phyloP scores from a whole-genome alignment of 92 coral and sea anemone genomes.

The Porites divaricata region DNA sequence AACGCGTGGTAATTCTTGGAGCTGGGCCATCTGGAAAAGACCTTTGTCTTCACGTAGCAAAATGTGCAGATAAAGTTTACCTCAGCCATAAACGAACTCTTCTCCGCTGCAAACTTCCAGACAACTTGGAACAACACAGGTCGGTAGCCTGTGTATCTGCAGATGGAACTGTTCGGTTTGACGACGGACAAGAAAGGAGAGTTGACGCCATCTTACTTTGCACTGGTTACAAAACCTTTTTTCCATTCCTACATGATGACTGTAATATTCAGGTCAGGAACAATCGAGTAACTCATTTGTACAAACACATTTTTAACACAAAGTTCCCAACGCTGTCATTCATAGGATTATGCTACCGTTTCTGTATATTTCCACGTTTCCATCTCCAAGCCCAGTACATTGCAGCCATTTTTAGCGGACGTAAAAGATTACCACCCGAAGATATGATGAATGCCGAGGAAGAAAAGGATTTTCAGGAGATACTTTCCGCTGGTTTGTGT shows the following conservation, averaged over 20 bases:
- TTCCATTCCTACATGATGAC: constrained; percentile 76
- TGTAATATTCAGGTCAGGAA: constrained; percentile 67
- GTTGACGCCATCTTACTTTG: constrained; percentile 82
- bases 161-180: constrained; percentile 70
- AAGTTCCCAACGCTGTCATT: constrained; percentile 73
- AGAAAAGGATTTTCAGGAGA: constrained; percentile 67
- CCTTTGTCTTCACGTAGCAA: constrained; percentile 70
- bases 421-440: constrained; percentile 59
- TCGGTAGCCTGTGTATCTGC: constrained; percentile 49
- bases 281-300: constrained; percentile 75
- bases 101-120: constrained; percentile 57
- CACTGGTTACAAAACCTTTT: constrained; percentile 83
- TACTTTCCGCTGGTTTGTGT: constrained; percentile 56
- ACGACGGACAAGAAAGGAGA: constrained; percentile 48
- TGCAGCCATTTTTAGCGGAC: constrained; percentile 69
- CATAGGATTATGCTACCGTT: constrained; percentile 70
- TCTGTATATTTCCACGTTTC: constrained; percentile 85
- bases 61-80: constrained; percentile 65
- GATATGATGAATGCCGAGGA: constrained; percentile 77
- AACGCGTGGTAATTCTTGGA: constrained; percentile 80
- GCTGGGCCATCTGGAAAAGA: constrained; percentile 85
- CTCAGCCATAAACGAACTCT: constrained; percentile 64
- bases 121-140: constrained; percentile 58
- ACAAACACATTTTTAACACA: constrained; percentile 82
- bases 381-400: constrained; percentile 74